A percentile compares a stretch with the other conserved stretches of the same genome.
Evolutionary conservation across 2,797 vertebrate species (phyloP).

Genomic region (Morus bassanus): DNA sequence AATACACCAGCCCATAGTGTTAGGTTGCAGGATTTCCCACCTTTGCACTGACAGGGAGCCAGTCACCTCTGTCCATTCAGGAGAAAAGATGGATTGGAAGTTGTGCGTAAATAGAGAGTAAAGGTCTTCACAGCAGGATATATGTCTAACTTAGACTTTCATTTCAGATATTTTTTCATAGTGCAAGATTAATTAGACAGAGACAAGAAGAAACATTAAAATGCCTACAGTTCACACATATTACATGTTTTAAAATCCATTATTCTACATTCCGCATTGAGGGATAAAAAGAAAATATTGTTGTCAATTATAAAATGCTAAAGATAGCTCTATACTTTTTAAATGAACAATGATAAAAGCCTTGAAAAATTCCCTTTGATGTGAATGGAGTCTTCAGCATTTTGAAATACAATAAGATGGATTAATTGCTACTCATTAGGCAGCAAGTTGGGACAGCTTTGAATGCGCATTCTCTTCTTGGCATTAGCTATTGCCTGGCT

Average conservation of each 20-base stretch:
- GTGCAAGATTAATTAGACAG: constrained; percentile 50
- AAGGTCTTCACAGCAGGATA: constrained; percentile 12
- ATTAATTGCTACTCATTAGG: constrained; percentile 92
- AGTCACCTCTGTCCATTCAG: not conserved
- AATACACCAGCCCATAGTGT: not conserved
- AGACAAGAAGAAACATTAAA: constrained; percentile 43
- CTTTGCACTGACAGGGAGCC: not conserved
- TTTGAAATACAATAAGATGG: constrained; percentile 85
- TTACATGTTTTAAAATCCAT: constrained; percentile 58
- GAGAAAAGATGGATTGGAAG: not conserved
- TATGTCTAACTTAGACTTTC: not conserved
- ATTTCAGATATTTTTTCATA: constrained; percentile 12
- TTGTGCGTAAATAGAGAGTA: not conserved
- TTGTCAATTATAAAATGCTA: constrained; percentile 75
- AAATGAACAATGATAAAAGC: constrained; percentile 79
- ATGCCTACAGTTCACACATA: constrained; percentile 40
- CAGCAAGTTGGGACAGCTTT: constrained; percentile 81
- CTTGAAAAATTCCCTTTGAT: constrained; percentile 86
- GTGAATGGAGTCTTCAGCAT: constrained; percentile 87
- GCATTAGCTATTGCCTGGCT: constrained; percentile 83
- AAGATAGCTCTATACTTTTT: constrained; percentile 76
- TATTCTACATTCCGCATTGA: constrained; percentile 52
- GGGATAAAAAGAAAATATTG: constrained; percentile 63
- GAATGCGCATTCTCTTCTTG: constrained; percentile 89
- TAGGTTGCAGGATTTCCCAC: not conserved